A percentile compares a stretch with the other conserved stretches of the same genome.
phyloP scores from a whole-genome alignment of 2,113 vertebrate species.

The Hepsetus odoe region DNA sequence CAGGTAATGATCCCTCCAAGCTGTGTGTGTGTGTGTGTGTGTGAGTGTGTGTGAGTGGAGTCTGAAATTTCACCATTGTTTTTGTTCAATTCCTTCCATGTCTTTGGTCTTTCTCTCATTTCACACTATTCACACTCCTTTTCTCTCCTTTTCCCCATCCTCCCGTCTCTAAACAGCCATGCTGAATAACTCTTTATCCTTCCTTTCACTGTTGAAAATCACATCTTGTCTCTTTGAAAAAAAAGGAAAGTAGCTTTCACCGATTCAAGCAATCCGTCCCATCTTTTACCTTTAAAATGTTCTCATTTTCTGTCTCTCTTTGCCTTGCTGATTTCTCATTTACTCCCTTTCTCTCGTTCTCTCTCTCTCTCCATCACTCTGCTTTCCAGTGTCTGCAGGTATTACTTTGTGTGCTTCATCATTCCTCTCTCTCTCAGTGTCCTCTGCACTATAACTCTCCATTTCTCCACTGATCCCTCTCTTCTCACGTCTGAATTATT shows the following conservation, averaged over 20 bases:
- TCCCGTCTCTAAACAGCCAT: background rate
- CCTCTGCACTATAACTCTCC: background rate
- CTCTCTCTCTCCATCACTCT: slow-evolving; percentile 20
- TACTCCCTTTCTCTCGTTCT: background rate
- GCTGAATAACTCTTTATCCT: slow-evolving; percentile 28
- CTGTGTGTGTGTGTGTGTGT: slow-evolving; percentile 4
- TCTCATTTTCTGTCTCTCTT: background rate
- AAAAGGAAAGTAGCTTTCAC: background rate
- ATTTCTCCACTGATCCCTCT: slow-evolving; percentile 20
- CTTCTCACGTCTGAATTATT: background rate
- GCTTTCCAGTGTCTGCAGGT: background rate
- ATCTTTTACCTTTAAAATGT: background rate
- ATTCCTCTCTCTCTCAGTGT: background rate
- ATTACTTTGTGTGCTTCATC: slow-evolving; percentile 18
- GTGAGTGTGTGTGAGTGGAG: background rate
- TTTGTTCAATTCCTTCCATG: slow-evolving; percentile 28
- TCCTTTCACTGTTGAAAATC: slow-evolving; percentile 21
- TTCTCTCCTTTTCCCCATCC: background rate
- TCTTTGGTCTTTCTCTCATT: background rate
- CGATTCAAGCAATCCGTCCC: background rate
- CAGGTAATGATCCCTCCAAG: no score
- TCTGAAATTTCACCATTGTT: background rate
- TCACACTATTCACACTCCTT: background rate
- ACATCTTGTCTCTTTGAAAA: background rate
- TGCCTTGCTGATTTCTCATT: background rate